Base-by-base conservation (phyloP, 2,888 invertebrate species). In the Drosophila cracens region DNA sequence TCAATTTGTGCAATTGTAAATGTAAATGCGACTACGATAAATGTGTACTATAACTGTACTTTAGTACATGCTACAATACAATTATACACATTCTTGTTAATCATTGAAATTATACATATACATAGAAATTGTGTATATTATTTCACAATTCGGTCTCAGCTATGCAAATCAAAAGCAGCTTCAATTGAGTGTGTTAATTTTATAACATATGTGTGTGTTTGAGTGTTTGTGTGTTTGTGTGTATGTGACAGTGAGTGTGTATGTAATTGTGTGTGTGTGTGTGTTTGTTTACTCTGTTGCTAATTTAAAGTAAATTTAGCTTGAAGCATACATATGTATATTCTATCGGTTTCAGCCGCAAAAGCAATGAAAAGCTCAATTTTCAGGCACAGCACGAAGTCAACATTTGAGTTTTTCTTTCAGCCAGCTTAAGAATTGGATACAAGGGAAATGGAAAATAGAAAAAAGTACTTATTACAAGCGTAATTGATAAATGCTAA, bases 311-410 rank as follows among this genome's bases (percentile, higher is more conserved):
- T 76, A 80, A 70, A 48, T 43, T 88, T 89, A 87, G 85, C 85
- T 86, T 84, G 71, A 89, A 85, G 85, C 85, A 76, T 57, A 75
- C 31, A 36, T 68, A 25, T 57, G 31, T 46, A 71, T 33, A 70
- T 87, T 87, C 87, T 86, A 86, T 90, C 85, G 85, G 85, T 86
- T 86, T 90, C 86, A 90, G 90, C 82, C 88, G 79, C 82, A 74
- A 82, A 58, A 54, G 65, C 74, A 73, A 62, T 66, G 67, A 65
- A 59, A 64, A 59, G 51, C 78, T 61, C 61, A 81, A 62, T 78
- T 77, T 81, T 36, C 67, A 78, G 78, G 82, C 82, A 61, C 69
- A 79, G 38, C 46, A 53, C 48, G 74, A 73, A 72, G 58, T 78
- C 49, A 67, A 54, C 43, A 64, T 53, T 51, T 65, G 43, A 29